Conservation (phyloP, 2,888 invertebrate species). For the Acronicta aceris region DNA sequence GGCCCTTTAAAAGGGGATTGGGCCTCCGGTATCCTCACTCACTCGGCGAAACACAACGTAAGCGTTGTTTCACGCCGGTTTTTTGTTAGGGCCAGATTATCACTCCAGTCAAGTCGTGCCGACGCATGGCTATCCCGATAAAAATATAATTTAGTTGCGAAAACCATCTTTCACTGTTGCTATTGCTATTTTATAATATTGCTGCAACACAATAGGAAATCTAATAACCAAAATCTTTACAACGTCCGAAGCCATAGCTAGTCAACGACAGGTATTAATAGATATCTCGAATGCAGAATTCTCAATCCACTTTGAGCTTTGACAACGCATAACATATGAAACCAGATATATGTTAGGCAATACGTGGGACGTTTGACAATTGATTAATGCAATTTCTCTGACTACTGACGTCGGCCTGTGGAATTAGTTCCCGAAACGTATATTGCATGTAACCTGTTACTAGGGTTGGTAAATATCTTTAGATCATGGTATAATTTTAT, state of each 20-base stretch:
- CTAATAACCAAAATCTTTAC: conserved; percentile 17
- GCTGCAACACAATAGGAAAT: conserved; percentile 1
- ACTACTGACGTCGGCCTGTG: conserved; percentile 66
- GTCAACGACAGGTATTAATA: conserved; percentile 28
- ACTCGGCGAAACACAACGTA: no score
- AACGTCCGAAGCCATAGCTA: conserved; percentile 4
- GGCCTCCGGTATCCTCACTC: no score
- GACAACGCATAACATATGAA: conserved; percentile 63
- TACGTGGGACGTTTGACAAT: conserved; percentile 78
- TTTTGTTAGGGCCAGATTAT: no score
- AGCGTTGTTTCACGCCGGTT: no score
- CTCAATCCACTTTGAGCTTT: conserved; percentile 69
- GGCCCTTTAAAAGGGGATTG: no score
- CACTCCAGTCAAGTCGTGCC: no score
- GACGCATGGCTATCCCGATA: no score
- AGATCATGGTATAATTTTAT: background rate
- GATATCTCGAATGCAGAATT: conserved; percentile 48
- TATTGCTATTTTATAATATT: background rate
- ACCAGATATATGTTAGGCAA: conserved; percentile 68
- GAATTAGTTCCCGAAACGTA: conserved; percentile 65
- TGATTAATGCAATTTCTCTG: conserved; percentile 86
- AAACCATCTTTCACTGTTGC: no score
- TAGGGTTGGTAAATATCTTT: conserved; percentile 1
- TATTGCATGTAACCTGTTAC: conserved; percentile 53
- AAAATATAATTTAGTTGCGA: no score